Percentiles rank a stretch among this genome's conserved stretches.
Evolutionary conservation across 2,888 invertebrate genomes (phyloP).

Genomic region (Mystacides longicornis): DNA sequence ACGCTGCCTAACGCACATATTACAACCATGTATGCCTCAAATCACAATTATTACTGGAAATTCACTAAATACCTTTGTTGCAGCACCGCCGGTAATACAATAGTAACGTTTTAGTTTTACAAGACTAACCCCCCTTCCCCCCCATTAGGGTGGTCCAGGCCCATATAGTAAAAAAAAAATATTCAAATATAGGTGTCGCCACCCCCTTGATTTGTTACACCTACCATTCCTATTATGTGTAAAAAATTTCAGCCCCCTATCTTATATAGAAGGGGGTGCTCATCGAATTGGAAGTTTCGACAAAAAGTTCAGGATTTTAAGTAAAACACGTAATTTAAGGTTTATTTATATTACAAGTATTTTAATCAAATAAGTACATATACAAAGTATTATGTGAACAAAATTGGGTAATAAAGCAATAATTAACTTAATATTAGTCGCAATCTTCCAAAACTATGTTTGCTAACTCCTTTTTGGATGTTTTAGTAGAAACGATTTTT

Average conservation of each 20-base stretch:
- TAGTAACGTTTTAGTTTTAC: too few species aligned
- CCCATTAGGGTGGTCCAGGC: neutral
- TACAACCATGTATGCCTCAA: too few species aligned
- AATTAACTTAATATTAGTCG: neutral
- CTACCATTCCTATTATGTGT: neutral
- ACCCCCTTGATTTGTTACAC: neutral
- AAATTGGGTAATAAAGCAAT: neutral
- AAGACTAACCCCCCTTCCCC: too few species aligned
- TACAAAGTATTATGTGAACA: neutral
- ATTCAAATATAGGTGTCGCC: neutral
- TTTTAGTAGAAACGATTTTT: too few species aligned
- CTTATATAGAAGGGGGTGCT: neutral
- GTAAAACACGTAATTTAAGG: too few species aligned
- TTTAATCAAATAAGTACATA: neutral
- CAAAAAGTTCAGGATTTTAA: neutral
- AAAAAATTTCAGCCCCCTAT: neutral
- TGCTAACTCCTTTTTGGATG: neutral
- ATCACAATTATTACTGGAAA: too few species aligned
- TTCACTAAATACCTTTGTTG: too few species aligned
- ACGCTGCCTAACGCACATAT: too few species aligned
- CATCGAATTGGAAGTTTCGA: neutral
- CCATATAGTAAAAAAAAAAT: neutral
- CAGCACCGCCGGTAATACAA: too few species aligned
- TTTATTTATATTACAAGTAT: too few species aligned
- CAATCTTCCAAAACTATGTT: neutral